Evolutionary conservation across 2,113 vertebrate genomes (phyloP), one percentile per base, ranked within the genome.

Genomic region (Nycticebus coucang): DNA sequence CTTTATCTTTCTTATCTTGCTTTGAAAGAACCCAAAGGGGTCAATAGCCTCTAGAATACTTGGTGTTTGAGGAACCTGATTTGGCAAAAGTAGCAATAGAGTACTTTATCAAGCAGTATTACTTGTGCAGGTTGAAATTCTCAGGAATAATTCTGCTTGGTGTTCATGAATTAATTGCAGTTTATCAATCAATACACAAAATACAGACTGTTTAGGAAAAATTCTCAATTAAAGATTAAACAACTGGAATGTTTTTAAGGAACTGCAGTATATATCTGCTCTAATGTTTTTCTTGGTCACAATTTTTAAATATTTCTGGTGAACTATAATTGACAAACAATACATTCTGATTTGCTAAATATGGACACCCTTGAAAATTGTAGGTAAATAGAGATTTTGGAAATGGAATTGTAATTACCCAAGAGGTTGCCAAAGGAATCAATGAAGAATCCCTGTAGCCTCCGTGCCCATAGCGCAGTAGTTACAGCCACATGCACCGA

Each of bases 331-430:
- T 92, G 37, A 83, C n/a, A 84, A 87, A n/a, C 15, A 64, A 2
- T 87, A 55, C 18, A 59, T 53, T 59, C 18, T 87, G 41, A 66
- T 90, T 92, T 92, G 95, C 64, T 85, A 71, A 95, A 45, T 53
- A 59, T 1, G 12, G 68, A 64, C 33, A 64, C 33, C 33, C 18
- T 92, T 87, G 77, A 87, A 93, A 94, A 78, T 72, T 71, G n/a
- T 11, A 57, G 60, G 35, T 87, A 91, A 94, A 74, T 62, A 12
- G 53, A 45, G 66, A 75, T 80, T 93, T 81, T 66, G 18, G 78
- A 81, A 95, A 90, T 90, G 55, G 19, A 75, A 28, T 93, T 93
- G 5, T 81, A 87, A 74, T 97, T 93, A 87, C 55, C 28, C n/a
- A 77, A 71, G 37, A 55, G 5, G 0, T 87, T 87, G 66, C 53